phyloP scores from a whole-genome alignment of 2,888 invertebrate genomes.

The Frankliniella intonsa region DNA sequence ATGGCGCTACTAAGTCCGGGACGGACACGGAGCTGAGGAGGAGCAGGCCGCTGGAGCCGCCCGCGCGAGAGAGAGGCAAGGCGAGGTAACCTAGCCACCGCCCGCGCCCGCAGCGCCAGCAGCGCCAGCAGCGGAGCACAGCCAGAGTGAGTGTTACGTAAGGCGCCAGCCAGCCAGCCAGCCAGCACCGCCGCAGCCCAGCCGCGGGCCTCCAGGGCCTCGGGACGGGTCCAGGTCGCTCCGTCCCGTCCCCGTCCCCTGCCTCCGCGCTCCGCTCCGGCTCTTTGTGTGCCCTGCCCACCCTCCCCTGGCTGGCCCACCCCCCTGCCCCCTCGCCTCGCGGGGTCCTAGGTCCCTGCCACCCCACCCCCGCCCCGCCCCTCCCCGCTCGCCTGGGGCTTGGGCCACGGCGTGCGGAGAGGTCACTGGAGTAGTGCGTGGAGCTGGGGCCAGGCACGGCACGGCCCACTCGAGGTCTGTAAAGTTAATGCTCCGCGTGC shows the following conservation, averaged over 20 bases:
- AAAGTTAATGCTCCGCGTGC: too few species aligned
- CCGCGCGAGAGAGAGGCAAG: neutral
- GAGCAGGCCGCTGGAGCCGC: neutral
- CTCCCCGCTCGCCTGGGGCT: neutral
- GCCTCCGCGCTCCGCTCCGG: neutral
- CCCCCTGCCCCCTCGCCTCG: slow-evolving; percentile 37
- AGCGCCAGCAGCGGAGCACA: neutral
- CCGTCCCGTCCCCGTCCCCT: neutral
- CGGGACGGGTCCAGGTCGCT: too few species aligned
- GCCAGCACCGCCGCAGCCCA: too few species aligned
- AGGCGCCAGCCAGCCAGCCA: neutral
- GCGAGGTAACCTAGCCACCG: neutral
- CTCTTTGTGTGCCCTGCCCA: neutral
- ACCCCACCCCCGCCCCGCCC: slow-evolving; percentile 27
- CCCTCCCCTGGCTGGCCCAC: neutral
- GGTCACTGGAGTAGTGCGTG: too few species aligned
- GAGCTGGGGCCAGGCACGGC: too few species aligned
- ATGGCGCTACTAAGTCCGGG: neutral
- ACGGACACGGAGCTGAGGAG: neutral
- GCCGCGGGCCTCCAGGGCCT: too few species aligned
- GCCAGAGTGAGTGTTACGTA: slow-evolving; percentile 3
- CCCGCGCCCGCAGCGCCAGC: neutral
- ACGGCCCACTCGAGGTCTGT: too few species aligned
- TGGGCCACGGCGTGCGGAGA: slow-evolving; percentile 29
- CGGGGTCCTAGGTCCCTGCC: slow-evolving; percentile 32